Conservation (phyloP, 1,140 invertebrate species). For the Ceratosolen solmsi region DNA sequence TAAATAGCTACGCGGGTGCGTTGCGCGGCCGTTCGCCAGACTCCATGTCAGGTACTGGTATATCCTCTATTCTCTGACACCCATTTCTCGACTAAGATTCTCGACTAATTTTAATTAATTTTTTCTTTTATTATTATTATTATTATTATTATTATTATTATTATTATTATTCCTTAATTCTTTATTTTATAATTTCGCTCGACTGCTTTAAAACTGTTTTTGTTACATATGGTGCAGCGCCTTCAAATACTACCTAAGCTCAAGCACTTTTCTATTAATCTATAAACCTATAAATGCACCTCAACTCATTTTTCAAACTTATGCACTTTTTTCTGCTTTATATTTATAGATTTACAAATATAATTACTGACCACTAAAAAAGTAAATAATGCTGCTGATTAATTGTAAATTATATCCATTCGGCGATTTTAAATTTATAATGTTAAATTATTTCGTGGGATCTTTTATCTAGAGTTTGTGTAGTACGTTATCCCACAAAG, state of each 20-base stretch:
- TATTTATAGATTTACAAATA: too few relatives aligned
- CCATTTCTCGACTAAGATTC: slow-evolving; percentile 47
- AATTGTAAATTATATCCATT: too few relatives aligned
- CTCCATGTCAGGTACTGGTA: slow-evolving; percentile 83
- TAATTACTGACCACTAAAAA: too few relatives aligned
- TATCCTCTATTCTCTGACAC: slow-evolving; percentile 68
- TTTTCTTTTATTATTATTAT: not conserved
- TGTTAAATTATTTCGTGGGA: too few relatives aligned
- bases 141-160: not conserved
- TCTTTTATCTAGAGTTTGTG: too few relatives aligned
- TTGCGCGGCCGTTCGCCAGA: slow-evolving; percentile 81
- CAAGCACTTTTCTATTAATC: not conserved
- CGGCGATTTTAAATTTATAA: too few relatives aligned
- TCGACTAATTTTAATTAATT: not conserved
- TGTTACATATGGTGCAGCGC: not conserved
- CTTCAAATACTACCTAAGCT: not conserved
- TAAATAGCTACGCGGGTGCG: slow-evolving; percentile 85
- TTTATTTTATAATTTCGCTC: not conserved
- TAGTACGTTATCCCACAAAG: too few relatives aligned
- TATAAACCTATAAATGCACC: not conserved
- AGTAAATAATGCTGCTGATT: too few relatives aligned
- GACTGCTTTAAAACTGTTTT: slow-evolving; percentile 6
- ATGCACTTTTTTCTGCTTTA: too few relatives aligned
- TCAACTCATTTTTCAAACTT: not conserved
- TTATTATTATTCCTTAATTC: slow-evolving; percentile 14